A percentile compares a stretch with the other conserved stretches of the same genome.
Conservation (phyloP, 2,797 vertebrate genomes). For the Sparus aurata region DNA sequence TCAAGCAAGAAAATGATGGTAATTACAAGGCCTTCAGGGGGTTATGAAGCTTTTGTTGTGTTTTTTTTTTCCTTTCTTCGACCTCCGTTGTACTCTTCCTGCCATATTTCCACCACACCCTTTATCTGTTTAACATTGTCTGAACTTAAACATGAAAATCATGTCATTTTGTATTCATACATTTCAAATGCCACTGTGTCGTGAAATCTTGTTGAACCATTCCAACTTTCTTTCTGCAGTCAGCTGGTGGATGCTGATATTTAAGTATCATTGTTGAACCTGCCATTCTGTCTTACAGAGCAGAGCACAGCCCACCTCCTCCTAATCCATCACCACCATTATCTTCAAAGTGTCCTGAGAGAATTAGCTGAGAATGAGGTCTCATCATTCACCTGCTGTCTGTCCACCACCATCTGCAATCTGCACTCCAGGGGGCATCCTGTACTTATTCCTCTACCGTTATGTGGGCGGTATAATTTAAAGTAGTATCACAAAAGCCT, state of each 20-base stretch:
- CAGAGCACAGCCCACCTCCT: slow-evolving; percentile 37
- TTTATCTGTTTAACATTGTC: not conserved
- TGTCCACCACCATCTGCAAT: slow-evolving; percentile 18
- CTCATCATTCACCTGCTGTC: slow-evolving; percentile 47
- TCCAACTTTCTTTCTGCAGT: not conserved
- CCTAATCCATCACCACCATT: slow-evolving; percentile 53
- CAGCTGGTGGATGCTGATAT: slow-evolving; percentile 30
- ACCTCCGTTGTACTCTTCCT: not conserved
- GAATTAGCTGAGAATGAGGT: slow-evolving; percentile 41
- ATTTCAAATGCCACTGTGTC: slow-evolving; percentile 31
- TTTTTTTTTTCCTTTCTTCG: not conserved
- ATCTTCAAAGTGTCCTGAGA: slow-evolving; percentile 39
- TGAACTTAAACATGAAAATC: not conserved
- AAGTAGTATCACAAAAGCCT: not conserved
- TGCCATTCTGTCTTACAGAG: slow-evolving; percentile 34
- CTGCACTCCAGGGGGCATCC: slow-evolving; percentile 11
- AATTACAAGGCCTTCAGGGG: not conserved
- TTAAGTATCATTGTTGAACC: slow-evolving; percentile 42
- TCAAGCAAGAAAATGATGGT: not conserved
- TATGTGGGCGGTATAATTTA: not conserved
- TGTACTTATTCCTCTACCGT: not conserved
- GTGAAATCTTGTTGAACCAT: not conserved
- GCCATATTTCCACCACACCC: not conserved
- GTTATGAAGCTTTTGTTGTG: not conserved
- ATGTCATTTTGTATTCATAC: slow-evolving; percentile 2